Base-by-base conservation (phyloP, 2,797 vertebrate species). In the Tangara arthus region DNA sequence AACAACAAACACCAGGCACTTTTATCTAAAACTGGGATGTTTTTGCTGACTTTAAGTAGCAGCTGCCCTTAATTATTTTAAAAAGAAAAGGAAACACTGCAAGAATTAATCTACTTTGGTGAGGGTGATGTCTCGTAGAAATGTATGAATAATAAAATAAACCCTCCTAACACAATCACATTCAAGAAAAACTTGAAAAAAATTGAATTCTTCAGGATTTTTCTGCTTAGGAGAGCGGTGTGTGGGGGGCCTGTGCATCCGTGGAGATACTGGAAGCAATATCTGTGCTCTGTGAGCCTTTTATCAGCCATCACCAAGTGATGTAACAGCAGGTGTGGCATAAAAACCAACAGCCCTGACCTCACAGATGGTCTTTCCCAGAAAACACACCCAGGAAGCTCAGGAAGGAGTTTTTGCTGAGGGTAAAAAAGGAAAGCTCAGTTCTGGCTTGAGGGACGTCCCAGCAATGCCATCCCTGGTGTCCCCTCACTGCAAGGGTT, bases 41-140 rank as follows among this genome's bases (percentile, higher is more conserved):
- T 92, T 90, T 50, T 26, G 77, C 56, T 52, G 85, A 82, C 93
- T 93, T 84, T 75, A 95, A 94, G 90, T 63, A 96, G 91, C 86
- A 87, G 94, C 82, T 93, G 94, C 93, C 92, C 92, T 95, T 96
- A 92, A 96, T 96, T 96, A 95, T 95, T 92, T 72, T 52, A 37
- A 91, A 94, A 94, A 90, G 88, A 89, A 95, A 93, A 90, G 82
- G 83, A 94, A 95, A 95, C 83, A 66, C 61, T 9, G 73, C 7
- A 18, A 61, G 70, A 81, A 91, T 89, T 89, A 93, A 78, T 80
- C 85, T 44, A 65, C 90, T 78, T 82, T 6, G 4, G 59, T 27
- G 32, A 2, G 2, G 5, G 42, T 20, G 79, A 59, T 2, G 11
- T 30, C 64, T 70, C 4, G 0, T 2, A 30, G 75, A 85, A 88